Percentiles rank a stretch among this genome's conserved stretches.
These are phyloP conservation scores for Neelides sp. DNA, from an alignment of 1,140 invertebrate species.

Conservation along the genomic window DNA sequence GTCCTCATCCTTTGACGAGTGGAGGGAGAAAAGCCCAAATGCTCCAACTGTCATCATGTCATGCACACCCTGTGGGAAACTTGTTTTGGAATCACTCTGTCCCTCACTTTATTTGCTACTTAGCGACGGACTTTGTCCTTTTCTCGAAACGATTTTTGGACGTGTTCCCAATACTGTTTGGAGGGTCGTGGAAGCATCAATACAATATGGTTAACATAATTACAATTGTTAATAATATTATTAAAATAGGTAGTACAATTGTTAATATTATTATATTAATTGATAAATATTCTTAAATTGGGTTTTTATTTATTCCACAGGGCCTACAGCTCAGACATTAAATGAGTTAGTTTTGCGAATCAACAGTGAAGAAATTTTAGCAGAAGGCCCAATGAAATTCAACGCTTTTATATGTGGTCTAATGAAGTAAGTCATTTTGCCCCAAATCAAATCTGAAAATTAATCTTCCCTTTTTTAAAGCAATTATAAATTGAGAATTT, in stretches of 20 bases:
- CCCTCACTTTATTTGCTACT: slow-evolving; percentile 72
- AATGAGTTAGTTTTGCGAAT: slow-evolving; percentile 73
- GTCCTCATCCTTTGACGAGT: no score
- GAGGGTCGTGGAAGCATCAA: slow-evolving; percentile 74
- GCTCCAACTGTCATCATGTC: slow-evolving; percentile 29
- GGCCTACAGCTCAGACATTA: slow-evolving; percentile 66
- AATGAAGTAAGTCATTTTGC: slow-evolving; percentile 55
- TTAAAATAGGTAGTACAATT: no score
- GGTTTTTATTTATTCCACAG: no score
- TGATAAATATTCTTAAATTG: slow-evolving; percentile 2
- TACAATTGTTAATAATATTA: no score
- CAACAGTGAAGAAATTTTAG: slow-evolving; percentile 67
- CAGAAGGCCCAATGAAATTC: slow-evolving; percentile 73
- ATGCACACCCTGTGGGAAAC: slow-evolving; percentile 46
- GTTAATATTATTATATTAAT: no score
- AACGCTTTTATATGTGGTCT: slow-evolving; percentile 79
- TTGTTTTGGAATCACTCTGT: slow-evolving; percentile 56
- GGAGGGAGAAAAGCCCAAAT: slow-evolving; percentile 4
- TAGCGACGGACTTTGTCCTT: slow-evolving; percentile 65
- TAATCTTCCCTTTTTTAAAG: no score
- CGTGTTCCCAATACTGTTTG: slow-evolving; percentile 74
- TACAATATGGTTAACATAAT: slow-evolving; percentile 54
- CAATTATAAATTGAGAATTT: no score
- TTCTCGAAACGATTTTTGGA: slow-evolving; percentile 70
- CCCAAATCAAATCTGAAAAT: not conserved